Percentiles rank a stretch among this genome's conserved stretches.
Conservation (phyloP, 2,113 vertebrate genomes). For the Ictalurus furcatus region DNA sequence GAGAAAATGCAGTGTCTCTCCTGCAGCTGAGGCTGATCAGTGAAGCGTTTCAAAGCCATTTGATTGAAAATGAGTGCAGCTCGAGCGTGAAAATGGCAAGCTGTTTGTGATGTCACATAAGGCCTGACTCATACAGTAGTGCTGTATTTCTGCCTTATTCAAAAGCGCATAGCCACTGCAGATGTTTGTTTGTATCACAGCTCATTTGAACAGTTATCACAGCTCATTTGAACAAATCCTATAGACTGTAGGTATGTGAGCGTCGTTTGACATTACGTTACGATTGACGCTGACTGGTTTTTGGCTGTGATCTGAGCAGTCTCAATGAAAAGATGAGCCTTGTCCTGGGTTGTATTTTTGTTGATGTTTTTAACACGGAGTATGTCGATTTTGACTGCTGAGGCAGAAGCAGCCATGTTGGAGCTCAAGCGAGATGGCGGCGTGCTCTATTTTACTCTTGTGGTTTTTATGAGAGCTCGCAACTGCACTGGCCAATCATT, state of each 20-base stretch:
- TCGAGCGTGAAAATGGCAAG: constrained; percentile 58
- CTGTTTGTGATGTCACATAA: constrained; percentile 59
- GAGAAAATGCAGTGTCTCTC: constrained; percentile 56
- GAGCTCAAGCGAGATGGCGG: constrained; percentile 38
- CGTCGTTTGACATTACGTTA: not conserved
- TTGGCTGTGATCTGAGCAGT: constrained; percentile 8
- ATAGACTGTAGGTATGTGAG: not conserved
- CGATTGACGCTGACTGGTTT: not conserved
- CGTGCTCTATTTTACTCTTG: constrained; percentile 39
- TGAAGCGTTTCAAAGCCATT: constrained; percentile 59
- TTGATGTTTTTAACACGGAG: constrained; percentile 38
- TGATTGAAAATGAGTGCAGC: constrained; percentile 59
- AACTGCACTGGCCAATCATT: constrained; percentile 46
- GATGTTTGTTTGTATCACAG: constrained; percentile 24
- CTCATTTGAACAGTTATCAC: constrained; percentile 33
- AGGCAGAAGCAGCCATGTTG: constrained; percentile 47
- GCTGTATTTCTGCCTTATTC: constrained; percentile 40
- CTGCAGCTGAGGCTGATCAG: constrained; percentile 52
- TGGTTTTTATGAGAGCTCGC: constrained; percentile 37
- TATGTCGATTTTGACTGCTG: constrained; percentile 17
- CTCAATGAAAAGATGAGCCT: constrained; percentile 16
- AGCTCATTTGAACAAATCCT: constrained; percentile 29
- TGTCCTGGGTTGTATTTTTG: constrained; percentile 14
- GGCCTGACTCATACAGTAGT: constrained; percentile 54
- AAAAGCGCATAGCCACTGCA: constrained; percentile 33